These are phyloP conservation scores for Daboia siamensis DNA, from an alignment of 2,113 vertebrate genomes.

Conservation along the genomic window DNA sequence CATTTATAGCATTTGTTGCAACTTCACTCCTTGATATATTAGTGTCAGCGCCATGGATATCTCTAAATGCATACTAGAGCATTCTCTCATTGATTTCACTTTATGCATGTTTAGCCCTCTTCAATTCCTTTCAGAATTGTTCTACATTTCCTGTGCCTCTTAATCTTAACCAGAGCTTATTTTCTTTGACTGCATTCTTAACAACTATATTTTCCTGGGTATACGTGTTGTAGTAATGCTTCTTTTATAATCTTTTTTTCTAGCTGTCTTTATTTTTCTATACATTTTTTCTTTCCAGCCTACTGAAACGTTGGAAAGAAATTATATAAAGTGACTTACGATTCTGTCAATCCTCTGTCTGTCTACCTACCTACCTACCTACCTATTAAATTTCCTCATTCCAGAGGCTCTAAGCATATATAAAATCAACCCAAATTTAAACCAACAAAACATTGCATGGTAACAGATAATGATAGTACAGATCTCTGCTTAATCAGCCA, in stretches of 20 bases:
- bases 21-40: neutral
- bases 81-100: neutral
- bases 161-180: neutral
- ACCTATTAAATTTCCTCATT: no score
- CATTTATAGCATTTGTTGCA: neutral
- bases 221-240: neutral
- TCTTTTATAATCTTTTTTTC: neutral
- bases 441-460: no score
- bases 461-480: no score
- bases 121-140: neutral
- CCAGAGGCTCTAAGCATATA: no score
- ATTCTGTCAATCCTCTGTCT: no score
- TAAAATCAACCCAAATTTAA: no score
- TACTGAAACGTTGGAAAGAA: neutral
- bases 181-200: neutral
- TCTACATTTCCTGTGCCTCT: neutral
- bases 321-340: neutral
- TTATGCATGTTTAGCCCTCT: neutral
- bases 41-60: neutral
- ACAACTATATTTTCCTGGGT: neutral
- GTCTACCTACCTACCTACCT: no score
- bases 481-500: no score
- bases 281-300: neutral
- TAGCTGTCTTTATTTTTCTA: neutral
- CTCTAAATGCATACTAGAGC: neutral